Conservation (phyloP, 2,888 invertebrate species). For the Acleris literana region DNA sequence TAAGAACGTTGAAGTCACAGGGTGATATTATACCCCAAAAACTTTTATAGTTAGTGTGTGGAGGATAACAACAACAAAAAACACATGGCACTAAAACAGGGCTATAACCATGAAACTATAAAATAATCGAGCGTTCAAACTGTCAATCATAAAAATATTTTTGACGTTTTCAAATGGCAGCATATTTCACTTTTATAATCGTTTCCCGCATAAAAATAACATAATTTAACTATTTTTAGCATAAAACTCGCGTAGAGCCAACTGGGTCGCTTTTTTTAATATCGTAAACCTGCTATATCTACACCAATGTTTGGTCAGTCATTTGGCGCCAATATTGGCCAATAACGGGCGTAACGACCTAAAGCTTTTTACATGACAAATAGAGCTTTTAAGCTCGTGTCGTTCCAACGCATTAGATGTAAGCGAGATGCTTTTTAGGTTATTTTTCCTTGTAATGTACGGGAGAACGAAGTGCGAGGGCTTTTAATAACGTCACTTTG, state of each 20-base stretch:
- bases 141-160: background rate
- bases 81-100: too few relatives aligned
- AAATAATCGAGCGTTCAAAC: background rate
- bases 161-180: background rate
- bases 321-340: slow-evolving; percentile 46
- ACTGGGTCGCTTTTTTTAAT: slow-evolving; percentile 12
- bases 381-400: slow-evolving; percentile 51
- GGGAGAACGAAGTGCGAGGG: slow-evolving; percentile 28
- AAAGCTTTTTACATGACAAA: slow-evolving; percentile 57
- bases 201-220: background rate
- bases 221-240: slow-evolving; percentile 12
- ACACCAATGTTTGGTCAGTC: slow-evolving; percentile 35
- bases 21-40: too few relatives aligned
- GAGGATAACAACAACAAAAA: too few relatives aligned
- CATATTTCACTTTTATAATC: slow-evolving; percentile 2
- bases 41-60: too few relatives aligned
- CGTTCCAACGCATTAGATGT: slow-evolving; percentile 39
- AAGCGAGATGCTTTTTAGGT: slow-evolving; percentile 41
- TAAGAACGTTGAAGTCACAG: too few relatives aligned
- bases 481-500: slow-evolving; percentile 36
- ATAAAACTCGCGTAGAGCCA: slow-evolving; percentile 19
- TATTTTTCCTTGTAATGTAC: slow-evolving; percentile 37
- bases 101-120: too few relatives aligned
- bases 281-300: slow-evolving; percentile 27
- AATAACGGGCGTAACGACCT: slow-evolving; percentile 47